These are phyloP conservation scores for Cheiracanthium punctorium DNA, from an alignment of 2,888 invertebrate genomes.

Conservation along the genomic window DNA sequence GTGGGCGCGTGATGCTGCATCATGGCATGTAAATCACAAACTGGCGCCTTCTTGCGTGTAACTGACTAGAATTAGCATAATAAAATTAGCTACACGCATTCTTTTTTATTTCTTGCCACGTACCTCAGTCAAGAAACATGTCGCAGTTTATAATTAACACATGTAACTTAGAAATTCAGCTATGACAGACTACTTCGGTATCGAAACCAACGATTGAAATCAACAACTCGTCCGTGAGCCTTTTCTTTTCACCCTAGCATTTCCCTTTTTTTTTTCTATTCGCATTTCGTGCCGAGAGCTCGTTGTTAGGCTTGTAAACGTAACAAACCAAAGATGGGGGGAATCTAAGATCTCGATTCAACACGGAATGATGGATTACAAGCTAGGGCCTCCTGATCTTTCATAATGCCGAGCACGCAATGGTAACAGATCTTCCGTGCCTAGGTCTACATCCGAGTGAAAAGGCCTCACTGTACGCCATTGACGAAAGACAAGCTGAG, in stretches of 20 bases:
- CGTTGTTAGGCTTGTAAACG: conserved; percentile 55
- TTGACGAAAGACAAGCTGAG: neutral
- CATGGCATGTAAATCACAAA: no score
- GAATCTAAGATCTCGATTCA: conserved; percentile 47
- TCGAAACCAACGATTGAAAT: conserved; percentile 44
- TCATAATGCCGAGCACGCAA: conserved; percentile 66
- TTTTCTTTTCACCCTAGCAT: conserved; percentile 12
- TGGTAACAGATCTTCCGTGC: conserved; percentile 68
- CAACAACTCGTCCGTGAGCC: conserved; percentile 55
- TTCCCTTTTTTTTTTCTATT: conserved; percentile 14
- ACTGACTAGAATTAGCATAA: neutral
- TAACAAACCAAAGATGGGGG: conserved; percentile 60
- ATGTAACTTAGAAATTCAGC: neutral
- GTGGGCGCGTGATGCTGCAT: no score
- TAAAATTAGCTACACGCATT: neutral
- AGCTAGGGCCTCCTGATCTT: conserved; percentile 59
- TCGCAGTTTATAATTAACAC: conserved; percentile 8
- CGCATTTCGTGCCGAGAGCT: conserved; percentile 51
- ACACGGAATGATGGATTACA: conserved; percentile 63
- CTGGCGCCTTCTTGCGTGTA: neutral
- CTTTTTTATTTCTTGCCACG: neutral
- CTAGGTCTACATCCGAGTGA: neutral
- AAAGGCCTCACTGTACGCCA: neutral
- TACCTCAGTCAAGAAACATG: neutral
- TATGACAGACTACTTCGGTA: neutral